Evolutionary conservation across 2,888 invertebrate species (phyloP).

Genomic region (Argynnis bischoffii): DNA sequence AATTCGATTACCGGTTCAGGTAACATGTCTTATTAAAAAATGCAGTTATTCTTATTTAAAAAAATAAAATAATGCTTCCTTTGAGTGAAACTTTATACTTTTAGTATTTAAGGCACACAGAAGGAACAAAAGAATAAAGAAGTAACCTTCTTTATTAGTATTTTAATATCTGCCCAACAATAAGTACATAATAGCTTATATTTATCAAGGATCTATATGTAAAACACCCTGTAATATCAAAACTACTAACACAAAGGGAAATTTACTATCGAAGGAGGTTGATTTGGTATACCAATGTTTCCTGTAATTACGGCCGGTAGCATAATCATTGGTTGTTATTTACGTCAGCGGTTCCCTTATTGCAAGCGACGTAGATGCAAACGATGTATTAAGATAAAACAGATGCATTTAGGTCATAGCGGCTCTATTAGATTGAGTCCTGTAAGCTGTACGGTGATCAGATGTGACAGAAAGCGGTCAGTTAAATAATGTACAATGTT

Average conservation of each 20-base stretch:
- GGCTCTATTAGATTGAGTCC: conserved; percentile 24
- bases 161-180: no score
- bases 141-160: no score
- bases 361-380: conserved; percentile 28
- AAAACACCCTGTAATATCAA: conserved; percentile 12
- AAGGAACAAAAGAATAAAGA: no score
- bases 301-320: conserved; percentile 11
- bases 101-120: no score
- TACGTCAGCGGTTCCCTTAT: conserved; percentile 20
- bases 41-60: no score
- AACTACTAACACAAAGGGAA: background rate
- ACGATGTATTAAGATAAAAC: conserved; percentile 27
- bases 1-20: no score
- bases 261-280: conserved; percentile 13
- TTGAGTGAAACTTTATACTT: no score
- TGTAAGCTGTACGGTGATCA: conserved; percentile 29
- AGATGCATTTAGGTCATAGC: conserved; percentile 38
- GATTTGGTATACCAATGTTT: conserved; percentile 13
- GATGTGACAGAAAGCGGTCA: conserved; percentile 31
- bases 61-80: no score
- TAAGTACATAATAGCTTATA: background rate
- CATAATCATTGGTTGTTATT: conserved; percentile 21
- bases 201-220: background rate
- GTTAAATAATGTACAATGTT: conserved; percentile 24
- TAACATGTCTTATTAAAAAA: no score